Conservation (phyloP, 92 coral and sea anemone species). For the Epizoanthus scotinus region DNA sequence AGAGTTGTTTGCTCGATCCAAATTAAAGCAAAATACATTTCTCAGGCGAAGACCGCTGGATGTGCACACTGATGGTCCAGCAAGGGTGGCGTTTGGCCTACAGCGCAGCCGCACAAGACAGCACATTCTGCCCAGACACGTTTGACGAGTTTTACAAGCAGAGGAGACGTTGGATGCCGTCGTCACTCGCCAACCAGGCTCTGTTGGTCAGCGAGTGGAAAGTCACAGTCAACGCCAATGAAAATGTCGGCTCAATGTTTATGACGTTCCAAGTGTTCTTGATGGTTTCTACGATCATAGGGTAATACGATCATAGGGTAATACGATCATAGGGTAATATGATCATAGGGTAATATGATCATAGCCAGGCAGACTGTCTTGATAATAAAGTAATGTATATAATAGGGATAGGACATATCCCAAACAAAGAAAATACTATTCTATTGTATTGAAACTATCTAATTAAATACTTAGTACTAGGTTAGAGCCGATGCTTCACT, state of each 20-base stretch:
- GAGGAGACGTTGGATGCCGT: slow-evolving; percentile 53
- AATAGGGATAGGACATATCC: too few relatives aligned
- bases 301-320: slow-evolving; percentile 31
- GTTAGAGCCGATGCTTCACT: too few relatives aligned
- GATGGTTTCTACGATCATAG: slow-evolving; percentile 45
- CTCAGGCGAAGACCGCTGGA: slow-evolving; percentile 58
- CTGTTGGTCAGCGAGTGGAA: slow-evolving; percentile 44
- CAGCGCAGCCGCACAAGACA: slow-evolving; percentile 61
- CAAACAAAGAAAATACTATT: too few relatives aligned
- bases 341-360: too few relatives aligned
- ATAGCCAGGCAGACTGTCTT: too few relatives aligned
- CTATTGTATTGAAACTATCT: too few relatives aligned
- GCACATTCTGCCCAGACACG: slow-evolving; percentile 54
- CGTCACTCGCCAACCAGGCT: slow-evolving; percentile 52
- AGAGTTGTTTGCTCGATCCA: not conserved
- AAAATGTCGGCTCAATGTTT: slow-evolving; percentile 40
- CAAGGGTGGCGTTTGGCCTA: slow-evolving; percentile 60
- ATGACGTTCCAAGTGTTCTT: slow-evolving; percentile 47
- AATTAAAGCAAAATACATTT: not conserved
- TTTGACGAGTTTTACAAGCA: slow-evolving; percentile 60
- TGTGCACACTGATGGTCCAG: slow-evolving; percentile 57
- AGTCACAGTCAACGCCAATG: slow-evolving; percentile 28
- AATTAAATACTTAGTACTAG: too few relatives aligned
- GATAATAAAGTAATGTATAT: too few relatives aligned
- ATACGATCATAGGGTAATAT: too few relatives aligned